Percentiles rank a stretch among this genome's conserved stretches.
Conservation (phyloP, 2,113 vertebrate genomes). For the Chrysemys picta region DNA sequence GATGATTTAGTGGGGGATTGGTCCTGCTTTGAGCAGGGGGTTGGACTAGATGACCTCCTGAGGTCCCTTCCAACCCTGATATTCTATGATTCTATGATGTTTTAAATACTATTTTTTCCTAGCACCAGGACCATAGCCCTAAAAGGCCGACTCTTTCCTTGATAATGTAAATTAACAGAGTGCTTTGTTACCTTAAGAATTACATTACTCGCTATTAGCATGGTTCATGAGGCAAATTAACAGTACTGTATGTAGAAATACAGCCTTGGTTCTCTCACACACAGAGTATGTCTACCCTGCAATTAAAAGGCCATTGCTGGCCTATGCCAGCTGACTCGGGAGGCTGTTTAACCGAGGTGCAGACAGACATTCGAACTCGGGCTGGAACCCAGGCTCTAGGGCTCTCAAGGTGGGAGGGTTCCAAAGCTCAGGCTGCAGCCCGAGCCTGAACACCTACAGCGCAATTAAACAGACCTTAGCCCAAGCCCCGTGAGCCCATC, state of each 20-base stretch:
- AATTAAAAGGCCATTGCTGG: neutral
- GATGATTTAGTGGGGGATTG: too few relatives aligned
- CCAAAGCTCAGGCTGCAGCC: neutral
- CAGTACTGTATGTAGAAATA: neutral
- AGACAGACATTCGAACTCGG: neutral
- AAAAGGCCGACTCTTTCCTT: neutral
- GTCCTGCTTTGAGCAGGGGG: too few relatives aligned
- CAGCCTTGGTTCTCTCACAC: neutral
- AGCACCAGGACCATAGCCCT: neutral
- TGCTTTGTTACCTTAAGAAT: neutral
- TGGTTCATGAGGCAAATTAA: neutral
- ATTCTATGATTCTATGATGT: neutral
- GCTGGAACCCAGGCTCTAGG: neutral
- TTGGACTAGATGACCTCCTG: too few relatives aligned
- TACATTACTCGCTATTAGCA: neutral
- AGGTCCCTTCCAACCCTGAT: too few relatives aligned
- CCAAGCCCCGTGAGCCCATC: too few relatives aligned
- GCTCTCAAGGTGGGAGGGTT: neutral
- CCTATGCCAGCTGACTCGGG: neutral
- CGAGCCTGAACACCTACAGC: rapidly evolving
- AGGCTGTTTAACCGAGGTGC: neutral
- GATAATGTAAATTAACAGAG: neutral
- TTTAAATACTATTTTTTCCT: neutral
- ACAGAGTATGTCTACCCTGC: neutral
- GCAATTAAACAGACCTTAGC: neutral